phyloP scores from a whole-genome alignment of 2,888 invertebrate genomes.

The Cenopis cana region DNA sequence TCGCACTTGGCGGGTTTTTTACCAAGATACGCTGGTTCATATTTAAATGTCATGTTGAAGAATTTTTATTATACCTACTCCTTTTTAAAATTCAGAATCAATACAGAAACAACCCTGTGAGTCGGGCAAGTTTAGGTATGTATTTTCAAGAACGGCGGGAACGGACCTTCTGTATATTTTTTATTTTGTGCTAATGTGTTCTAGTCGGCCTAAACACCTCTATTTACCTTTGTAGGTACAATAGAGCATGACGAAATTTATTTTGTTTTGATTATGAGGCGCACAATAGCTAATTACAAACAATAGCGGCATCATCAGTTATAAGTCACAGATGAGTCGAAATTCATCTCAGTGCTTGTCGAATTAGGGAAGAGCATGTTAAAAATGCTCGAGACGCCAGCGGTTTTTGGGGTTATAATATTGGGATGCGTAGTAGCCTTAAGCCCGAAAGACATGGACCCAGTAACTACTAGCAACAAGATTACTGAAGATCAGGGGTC shows the following conservation, averaged over 20 bases:
- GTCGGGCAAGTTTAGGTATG: too few species aligned
- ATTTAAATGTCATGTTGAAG: too few species aligned
- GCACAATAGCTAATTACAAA: slow-evolving; percentile 10
- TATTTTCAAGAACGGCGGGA: too few species aligned
- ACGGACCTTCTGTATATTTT: too few species aligned
- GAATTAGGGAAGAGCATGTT: not conserved
- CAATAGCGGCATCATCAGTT: not conserved
- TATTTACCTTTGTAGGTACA: not conserved
- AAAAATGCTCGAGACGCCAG: not conserved
- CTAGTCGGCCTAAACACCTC: not conserved
- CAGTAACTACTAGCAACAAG: not conserved
- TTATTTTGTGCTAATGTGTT: too few species aligned
- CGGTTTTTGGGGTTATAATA: not conserved
- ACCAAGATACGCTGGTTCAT: too few species aligned
- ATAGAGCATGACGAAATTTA: not conserved
- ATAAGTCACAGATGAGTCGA: not conserved
- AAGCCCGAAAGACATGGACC: not conserved
- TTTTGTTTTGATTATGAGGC: not conserved
- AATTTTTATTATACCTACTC: too few species aligned
- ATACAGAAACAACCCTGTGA: too few species aligned
- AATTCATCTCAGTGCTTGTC: not conserved
- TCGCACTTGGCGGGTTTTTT: too few species aligned
- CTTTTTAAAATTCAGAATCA: too few species aligned
- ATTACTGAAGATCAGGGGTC: not conserved
- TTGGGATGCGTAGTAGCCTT: not conserved